phyloP scores from a whole-genome alignment of 2,113 vertebrate genomes.

The Equus przewalskii region DNA sequence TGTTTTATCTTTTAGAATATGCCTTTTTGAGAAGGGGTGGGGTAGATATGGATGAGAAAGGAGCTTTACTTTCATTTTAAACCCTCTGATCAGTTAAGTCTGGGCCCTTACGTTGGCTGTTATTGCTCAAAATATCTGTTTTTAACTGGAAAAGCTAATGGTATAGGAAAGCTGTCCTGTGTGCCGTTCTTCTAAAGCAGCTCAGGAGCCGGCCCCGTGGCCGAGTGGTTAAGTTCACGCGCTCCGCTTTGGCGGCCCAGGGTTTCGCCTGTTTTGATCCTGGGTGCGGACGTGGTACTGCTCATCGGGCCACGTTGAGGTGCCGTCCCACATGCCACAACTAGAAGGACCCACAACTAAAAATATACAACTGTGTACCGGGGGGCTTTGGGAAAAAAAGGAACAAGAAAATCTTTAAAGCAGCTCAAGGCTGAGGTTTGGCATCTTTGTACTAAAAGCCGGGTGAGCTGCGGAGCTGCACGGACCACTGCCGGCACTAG shows the following conservation, averaged over 20 bases:
- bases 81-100: background rate
- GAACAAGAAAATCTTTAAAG: no score
- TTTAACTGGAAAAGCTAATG: background rate
- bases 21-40: background rate
- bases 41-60: background rate
- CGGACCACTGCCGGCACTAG: background rate
- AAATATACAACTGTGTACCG: no score
- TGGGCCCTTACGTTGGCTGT: background rate
- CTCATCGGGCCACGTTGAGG: no score
- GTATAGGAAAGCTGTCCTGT: background rate
- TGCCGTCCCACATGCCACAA: no score
- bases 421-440: background rate
- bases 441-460: background rate
- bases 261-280: no score
- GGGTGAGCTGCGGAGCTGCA: fast-evolving
- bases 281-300: no score
- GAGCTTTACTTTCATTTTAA: background rate
- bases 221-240: no score
- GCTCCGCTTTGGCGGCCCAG: no score
- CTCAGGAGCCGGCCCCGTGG: no score
- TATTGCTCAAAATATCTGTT: background rate
- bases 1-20: background rate
- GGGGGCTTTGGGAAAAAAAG: no score
- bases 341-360: no score
- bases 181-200: background rate